Evolutionary conservation across 2,888 invertebrate genomes (phyloP), one percentile per base, ranked within the genome.

Genomic region (Machimus atricapillus): DNA sequence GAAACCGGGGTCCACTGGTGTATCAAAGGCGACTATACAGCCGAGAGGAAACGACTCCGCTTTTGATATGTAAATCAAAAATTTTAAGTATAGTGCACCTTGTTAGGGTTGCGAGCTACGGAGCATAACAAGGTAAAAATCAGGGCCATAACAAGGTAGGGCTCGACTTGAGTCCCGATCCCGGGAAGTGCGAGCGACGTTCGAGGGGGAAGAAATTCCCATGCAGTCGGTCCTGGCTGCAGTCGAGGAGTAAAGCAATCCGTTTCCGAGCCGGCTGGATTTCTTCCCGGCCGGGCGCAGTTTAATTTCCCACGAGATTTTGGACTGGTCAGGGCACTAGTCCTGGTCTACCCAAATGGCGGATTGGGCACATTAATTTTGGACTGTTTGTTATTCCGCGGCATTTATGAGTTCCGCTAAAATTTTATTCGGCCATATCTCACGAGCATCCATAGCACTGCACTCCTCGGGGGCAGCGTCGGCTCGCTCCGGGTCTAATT

Each of bases 111-210:
- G 27, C 14, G 34, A 81, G 52, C 81, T 56, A n/a, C 8, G 14
- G 81, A 46, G 27, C 52, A 81, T 81, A 81, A 81, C 81, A 81
- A 81, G 81, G 81, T 56, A 81, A 52, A 81, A 81, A 81, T 81
- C 81, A 81, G 52, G n/a, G 27, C 46, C 46, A 52, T 56, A 56
- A 81, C 34, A 56, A 43, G 56, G 31, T 19, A 40, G 9, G 23
- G 43, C 14, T 5, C 27, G 56, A 81, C 37, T 52, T 52, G 27
- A 31, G 52, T 52, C 52, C 79, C 79, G 46, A 6, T 74, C 74
- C 76, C 34, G 8, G 31, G n/a, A 37, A 27, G 27, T 81, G 31
- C 31, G 43, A 27, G 14, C 46, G 46, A 16, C 46, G 19, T 7
- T 27, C n/a, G 12, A 52, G 52, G 79, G 79, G 79, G 81, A 81